These are phyloP conservation scores for Hycleus phaleratus DNA, from an alignment of 1,140 invertebrate genomes.

Conservation along the genomic window DNA sequence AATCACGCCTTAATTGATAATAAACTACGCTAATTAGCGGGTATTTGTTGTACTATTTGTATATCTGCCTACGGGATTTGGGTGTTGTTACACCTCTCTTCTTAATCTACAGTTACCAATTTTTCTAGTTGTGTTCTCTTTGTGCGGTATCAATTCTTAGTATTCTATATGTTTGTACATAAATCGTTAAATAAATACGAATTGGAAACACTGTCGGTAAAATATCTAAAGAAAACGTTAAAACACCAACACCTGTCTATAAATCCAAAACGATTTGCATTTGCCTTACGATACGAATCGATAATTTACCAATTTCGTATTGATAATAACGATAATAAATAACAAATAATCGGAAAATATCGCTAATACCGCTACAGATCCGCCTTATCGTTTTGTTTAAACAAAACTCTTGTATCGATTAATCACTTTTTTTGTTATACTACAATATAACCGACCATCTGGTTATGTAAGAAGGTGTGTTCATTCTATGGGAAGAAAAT, in stretches of 20 bases:
- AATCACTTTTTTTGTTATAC: too few species aligned
- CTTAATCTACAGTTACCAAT: too few species aligned
- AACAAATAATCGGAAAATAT: too few species aligned
- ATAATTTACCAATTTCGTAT: not conserved
- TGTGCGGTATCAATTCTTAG: conserved; percentile 1
- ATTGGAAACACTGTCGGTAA: conserved; percentile 11
- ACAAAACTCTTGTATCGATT: too few species aligned
- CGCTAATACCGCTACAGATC: too few species aligned
- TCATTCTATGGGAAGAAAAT: conserved; percentile 3
- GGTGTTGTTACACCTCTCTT: too few species aligned
- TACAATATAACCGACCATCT: not conserved
- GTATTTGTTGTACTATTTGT: not conserved
- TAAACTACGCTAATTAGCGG: conserved; percentile 11
- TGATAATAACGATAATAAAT: too few species aligned
- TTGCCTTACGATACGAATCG: conserved; percentile 5
- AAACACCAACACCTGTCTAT: conserved; percentile 16
- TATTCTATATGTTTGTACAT: conserved; percentile 10
- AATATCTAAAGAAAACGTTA: conserved; percentile 3
- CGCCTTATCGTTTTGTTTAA: too few species aligned
- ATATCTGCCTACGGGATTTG: too few species aligned
- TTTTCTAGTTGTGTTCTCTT: too few species aligned
- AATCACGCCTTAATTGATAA: conserved; percentile 5
- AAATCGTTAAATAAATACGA: conserved; percentile 14
- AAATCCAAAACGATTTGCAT: conserved; percentile 14
- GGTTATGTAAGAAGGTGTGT: conserved; percentile 3